Evolutionary conservation across 1,140 invertebrate genomes (phyloP), one percentile per base, ranked within the genome.

Genomic region (Phymastichus coffea): DNA sequence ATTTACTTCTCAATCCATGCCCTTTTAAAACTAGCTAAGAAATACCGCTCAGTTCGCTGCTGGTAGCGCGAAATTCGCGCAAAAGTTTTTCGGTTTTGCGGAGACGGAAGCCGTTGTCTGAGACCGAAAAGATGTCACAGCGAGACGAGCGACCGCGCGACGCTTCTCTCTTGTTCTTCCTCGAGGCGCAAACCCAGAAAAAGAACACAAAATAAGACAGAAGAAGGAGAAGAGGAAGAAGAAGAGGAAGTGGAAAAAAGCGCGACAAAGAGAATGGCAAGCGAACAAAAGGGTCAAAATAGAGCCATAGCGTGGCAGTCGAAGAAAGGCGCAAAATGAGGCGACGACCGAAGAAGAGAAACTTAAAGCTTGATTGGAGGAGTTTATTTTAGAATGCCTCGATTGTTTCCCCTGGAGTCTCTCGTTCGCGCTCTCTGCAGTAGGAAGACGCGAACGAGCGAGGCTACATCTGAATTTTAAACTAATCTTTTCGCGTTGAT

Each of bases 41-140:
- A n/a, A 41, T 20, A 12, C 20, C 17, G 38, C 17, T 15, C 19
- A 19, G 15, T 20, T 19, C 17, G 3, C 20, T 19, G 17, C 35
- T 19, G 4, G 17, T 20, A 20, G 7, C 17, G 38, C 17, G 17
- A 4, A 4, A 61, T 62, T 66, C 56, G 58, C 37, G 30, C 17
- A 57, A 64, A 68, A 67, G 53, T 68, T 67, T 57, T 20, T 40
- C 55, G 44, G 43, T 22, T 20, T 8, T 28, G 30, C 12, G 14
- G 17, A 8, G 54, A 49, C 46, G 40, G 20, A 52, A 52, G 26
- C 58, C 44, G 41, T 28, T 30, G 38, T 35, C 7, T 20, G 2
- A 1, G 40, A 2, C 17, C 40, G 41, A 1, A 19, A 22, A 25
- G 22, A 44, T 23, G 22, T n/a, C n/a, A n/a, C n/a, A n/a, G n/a